Conservation (phyloP, 2,113 vertebrate genomes). For the Vanacampus margaritifer region DNA sequence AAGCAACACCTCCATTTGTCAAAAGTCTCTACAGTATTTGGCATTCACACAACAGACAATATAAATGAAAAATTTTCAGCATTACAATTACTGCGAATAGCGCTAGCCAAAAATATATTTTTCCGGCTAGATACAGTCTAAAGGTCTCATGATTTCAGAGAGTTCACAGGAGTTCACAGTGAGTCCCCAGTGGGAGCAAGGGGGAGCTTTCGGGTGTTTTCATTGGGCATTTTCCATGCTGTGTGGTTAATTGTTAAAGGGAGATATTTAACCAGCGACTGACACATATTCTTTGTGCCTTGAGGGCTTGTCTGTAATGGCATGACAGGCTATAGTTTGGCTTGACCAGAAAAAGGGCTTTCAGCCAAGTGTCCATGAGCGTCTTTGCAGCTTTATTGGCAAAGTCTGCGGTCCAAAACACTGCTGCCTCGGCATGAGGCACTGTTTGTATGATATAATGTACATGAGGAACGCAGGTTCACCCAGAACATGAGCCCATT, state of each 20-base stretch:
- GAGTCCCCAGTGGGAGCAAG: slow-evolving; percentile 52
- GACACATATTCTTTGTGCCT: slow-evolving; percentile 63
- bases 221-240: slow-evolving; percentile 63
- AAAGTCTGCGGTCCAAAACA: slow-evolving; percentile 38
- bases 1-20: neutral
- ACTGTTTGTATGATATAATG: slow-evolving; percentile 18
- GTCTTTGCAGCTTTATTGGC: slow-evolving; percentile 30
- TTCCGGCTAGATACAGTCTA: slow-evolving; percentile 52
- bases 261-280: slow-evolving; percentile 67
- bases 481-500: neutral
- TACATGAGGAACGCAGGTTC: neutral
- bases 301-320: slow-evolving; percentile 49
- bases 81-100: slow-evolving; percentile 38
- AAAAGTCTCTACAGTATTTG: slow-evolving; percentile 28
- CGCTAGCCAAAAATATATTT: slow-evolving; percentile 9
- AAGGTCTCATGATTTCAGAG: slow-evolving; percentile 55
- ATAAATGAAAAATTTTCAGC: slow-evolving; percentile 42
- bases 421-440: slow-evolving; percentile 24
- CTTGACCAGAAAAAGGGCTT: slow-evolving; percentile 33
- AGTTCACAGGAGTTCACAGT: slow-evolving; percentile 61
- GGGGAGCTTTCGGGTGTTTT: slow-evolving; percentile 54
- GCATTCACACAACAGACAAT: slow-evolving; percentile 36
- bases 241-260: slow-evolving; percentile 70
- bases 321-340: slow-evolving; percentile 44
- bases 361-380: slow-evolving; percentile 29